phyloP scores from a whole-genome alignment of 2,888 invertebrate genomes.

The Teleogryllus oceanicus region DNA sequence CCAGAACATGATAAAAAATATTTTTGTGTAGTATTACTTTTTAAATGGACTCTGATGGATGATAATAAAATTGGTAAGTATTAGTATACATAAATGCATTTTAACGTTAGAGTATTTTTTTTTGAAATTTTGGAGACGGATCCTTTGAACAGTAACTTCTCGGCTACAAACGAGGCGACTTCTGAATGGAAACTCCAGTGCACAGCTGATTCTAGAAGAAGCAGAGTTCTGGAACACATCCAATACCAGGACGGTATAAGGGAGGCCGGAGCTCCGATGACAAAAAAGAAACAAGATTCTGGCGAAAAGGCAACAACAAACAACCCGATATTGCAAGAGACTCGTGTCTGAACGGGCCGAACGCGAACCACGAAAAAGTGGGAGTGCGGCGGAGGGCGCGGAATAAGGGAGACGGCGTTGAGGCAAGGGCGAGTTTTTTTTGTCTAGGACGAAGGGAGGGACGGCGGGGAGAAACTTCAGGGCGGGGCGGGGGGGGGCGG shows the following conservation, averaged over 20 bases:
- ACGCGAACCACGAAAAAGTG: background rate
- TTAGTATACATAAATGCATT: no score
- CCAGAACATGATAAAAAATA: no score
- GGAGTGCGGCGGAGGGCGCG: background rate
- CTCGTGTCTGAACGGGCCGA: slow-evolving; percentile 6
- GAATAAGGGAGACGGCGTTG: background rate
- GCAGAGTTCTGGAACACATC: background rate
- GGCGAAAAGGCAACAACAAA: slow-evolving; percentile 7
- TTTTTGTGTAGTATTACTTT: no score
- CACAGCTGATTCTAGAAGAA: no score
- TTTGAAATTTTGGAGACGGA: no score
- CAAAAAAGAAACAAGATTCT: background rate
- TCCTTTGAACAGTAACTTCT: no score
- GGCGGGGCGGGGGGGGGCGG: background rate
- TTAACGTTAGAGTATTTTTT: no score
- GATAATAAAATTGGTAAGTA: no score
- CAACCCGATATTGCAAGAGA: background rate
- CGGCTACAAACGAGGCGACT: no score
- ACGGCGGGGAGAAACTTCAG: background rate
- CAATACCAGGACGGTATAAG: background rate
- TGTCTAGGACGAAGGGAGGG: background rate
- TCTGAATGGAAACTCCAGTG: no score
- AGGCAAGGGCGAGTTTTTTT: background rate
- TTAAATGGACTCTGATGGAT: no score
- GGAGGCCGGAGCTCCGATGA: background rate